These are phyloP conservation scores for Eucera pruinosa DNA, from an alignment of 2,888 invertebrate genomes.

Conservation along the genomic window DNA sequence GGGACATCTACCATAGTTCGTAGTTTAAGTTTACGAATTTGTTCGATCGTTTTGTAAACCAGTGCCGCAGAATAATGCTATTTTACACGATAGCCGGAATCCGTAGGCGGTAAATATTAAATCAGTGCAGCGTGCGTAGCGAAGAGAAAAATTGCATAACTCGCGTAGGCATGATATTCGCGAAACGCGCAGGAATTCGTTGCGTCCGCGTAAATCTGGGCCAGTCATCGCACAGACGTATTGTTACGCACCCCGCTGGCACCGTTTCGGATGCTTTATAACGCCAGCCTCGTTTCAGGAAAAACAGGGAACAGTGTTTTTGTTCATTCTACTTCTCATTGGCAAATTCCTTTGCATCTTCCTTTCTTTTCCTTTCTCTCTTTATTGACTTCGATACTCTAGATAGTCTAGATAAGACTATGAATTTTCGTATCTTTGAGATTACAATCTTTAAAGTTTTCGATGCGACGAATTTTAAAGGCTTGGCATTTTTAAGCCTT, in stretches of 20 bases:
- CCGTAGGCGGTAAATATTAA: background rate
- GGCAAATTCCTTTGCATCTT: slow-evolving; percentile 6
- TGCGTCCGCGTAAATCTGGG: slow-evolving; percentile 51
- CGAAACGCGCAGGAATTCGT: slow-evolving; percentile 28
- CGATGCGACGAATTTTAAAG: too few species aligned
- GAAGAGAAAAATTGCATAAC: slow-evolving; percentile 38
- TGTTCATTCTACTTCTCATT: slow-evolving; percentile 15
- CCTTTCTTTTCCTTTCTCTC: too few species aligned
- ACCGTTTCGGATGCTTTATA: slow-evolving; percentile 45
- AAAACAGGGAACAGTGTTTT: slow-evolving; percentile 9
- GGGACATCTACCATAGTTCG: too few species aligned
- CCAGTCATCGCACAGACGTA: slow-evolving; percentile 39
- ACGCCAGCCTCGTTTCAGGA: slow-evolving; percentile 34
- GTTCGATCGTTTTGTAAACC: background rate
- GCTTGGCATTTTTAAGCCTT: too few species aligned
- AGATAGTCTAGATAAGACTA: too few species aligned
- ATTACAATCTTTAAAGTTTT: too few species aligned
- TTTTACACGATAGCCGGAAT: too few species aligned
- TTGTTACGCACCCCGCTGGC: slow-evolving; percentile 53
- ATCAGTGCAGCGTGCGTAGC: background rate
- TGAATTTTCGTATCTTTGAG: too few species aligned
- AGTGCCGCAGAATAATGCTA: background rate
- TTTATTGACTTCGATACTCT: too few species aligned
- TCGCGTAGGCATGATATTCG: slow-evolving; percentile 2
- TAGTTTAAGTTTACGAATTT: too few species aligned